Percentiles rank a stretch among this genome's conserved stretches.
Conservation (phyloP, 2,113 vertebrate species). For the Lagenorhynchus albirostris region DNA sequence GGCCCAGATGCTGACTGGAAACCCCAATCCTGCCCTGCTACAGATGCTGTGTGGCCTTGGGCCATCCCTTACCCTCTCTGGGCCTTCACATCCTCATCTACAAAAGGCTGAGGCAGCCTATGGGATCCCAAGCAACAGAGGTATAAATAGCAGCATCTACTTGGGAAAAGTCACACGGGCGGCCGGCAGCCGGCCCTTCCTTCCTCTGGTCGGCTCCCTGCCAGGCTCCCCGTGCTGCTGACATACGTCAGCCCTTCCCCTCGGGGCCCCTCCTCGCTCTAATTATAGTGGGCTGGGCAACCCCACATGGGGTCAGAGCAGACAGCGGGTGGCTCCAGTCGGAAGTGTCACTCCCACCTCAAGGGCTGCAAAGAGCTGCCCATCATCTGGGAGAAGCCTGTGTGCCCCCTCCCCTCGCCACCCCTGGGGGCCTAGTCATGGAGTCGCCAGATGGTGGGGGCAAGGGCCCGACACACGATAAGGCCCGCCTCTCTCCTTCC, state of each 20-base stretch:
- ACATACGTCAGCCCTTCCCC: neutral
- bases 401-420: rapidly evolving
- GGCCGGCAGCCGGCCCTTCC: neutral
- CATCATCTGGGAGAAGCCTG: neutral
- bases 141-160: neutral
- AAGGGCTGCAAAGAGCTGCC: neutral
- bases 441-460: rapidly evolving
- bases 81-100: neutral
- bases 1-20: neutral
- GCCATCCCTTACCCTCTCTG: neutral
- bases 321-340: neutral
- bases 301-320: neutral
- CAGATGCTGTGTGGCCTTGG: neutral
- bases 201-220: neutral
- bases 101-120: neutral
- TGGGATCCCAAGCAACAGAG: neutral
- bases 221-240: neutral
- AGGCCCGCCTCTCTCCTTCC: neutral
- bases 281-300: neutral
- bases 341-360: neutral
- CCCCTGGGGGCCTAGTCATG: rapidly evolving
- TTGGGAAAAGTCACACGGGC: neutral
- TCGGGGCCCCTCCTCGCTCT: neutral
- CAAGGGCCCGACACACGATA: neutral
- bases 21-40: neutral